phyloP scores from a whole-genome alignment of 2,888 invertebrate genomes.

The Priocnemis perturbator region DNA sequence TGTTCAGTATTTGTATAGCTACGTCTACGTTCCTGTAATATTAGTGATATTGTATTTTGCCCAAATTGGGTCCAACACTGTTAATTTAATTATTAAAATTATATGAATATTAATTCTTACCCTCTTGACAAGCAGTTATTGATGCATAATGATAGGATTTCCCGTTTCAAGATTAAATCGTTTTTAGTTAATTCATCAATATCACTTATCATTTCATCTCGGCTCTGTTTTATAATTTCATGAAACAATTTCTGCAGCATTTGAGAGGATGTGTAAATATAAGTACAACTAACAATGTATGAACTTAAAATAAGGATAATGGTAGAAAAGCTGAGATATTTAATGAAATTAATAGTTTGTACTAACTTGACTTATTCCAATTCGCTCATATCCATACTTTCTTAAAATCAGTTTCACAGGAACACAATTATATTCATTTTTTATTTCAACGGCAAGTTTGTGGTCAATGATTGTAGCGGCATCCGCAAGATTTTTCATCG shows the following conservation, averaged over 20 bases:
- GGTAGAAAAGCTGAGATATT: slow-evolving; percentile 2
- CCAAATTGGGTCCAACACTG: slow-evolving; percentile 12
- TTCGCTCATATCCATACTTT: slow-evolving; percentile 74
- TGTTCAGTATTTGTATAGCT: slow-evolving; percentile 65
- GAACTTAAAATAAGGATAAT: slow-evolving; percentile 1
- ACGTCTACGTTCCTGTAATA: slow-evolving; percentile 62
- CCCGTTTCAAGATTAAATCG: slow-evolving; percentile 55
- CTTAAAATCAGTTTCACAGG: slow-evolving; percentile 74
- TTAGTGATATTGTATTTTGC: not conserved
- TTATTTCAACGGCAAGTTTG: slow-evolving; percentile 69
- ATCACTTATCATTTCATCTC: slow-evolving; percentile 70
- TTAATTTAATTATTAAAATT: slow-evolving; percentile 9
- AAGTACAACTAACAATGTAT: not conserved
- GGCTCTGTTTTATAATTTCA: slow-evolving; percentile 67
- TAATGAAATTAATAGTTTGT: slow-evolving; percentile 18
- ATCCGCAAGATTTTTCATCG: slow-evolving; percentile 65
- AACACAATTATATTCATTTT: slow-evolving; percentile 70
- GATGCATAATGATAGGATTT: slow-evolving; percentile 56
- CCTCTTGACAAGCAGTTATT: slow-evolving; percentile 67
- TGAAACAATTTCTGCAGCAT: slow-evolving; percentile 64
- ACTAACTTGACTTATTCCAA: slow-evolving; percentile 68
- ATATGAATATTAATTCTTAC: slow-evolving; percentile 53
- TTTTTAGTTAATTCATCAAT: slow-evolving; percentile 65
- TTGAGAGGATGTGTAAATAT: slow-evolving; percentile 10
- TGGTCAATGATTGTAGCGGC: slow-evolving; percentile 65